Evolutionary conservation across 2,797 vertebrate species (phyloP).

Genomic region (Discoglossus pictus): DNA sequence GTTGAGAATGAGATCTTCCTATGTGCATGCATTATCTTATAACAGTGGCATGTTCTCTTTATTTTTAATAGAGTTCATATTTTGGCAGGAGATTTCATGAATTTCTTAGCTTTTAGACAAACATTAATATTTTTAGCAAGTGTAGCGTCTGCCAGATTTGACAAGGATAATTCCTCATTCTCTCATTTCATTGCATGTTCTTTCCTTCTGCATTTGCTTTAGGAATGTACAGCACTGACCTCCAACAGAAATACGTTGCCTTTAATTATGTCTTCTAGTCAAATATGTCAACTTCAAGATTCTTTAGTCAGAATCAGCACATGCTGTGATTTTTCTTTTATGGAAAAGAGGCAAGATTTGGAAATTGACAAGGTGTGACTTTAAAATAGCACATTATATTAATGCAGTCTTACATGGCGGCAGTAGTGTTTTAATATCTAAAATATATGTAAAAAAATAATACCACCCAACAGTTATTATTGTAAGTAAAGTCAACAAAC

Average conservation of each 20-base stretch:
- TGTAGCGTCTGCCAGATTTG: conserved; percentile 48
- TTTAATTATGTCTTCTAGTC: conserved; percentile 60
- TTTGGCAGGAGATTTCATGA: conserved; percentile 41
- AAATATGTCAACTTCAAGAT: conserved; percentile 53
- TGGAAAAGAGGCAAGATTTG: conserved; percentile 1
- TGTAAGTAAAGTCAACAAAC: too few species aligned
- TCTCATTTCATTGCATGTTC: conserved; percentile 53
- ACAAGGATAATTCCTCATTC: conserved; percentile 61
- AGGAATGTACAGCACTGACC: conserved; percentile 58
- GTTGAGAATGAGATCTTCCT: conserved; percentile 23
- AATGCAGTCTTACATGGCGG: conserved; percentile 10
- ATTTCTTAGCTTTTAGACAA: conserved; percentile 49
- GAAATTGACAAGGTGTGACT: conserved; percentile 25
- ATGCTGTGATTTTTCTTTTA: conserved; percentile 38
- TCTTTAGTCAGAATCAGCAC: not conserved
- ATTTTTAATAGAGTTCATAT: conserved; percentile 32
- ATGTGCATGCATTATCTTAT: conserved; percentile 9
- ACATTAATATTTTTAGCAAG: conserved; percentile 55
- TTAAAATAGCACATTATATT: conserved; percentile 18
- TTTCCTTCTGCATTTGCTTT: conserved; percentile 49
- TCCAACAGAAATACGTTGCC: conserved; percentile 55
- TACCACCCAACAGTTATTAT: too few species aligned
- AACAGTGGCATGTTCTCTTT: conserved; percentile 16
- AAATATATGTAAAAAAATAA: not conserved
- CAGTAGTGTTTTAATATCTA: conserved; percentile 5